Evolutionary conservation across 2,888 invertebrate species (phyloP).

Genomic region (Eupithecia vulgata): DNA sequence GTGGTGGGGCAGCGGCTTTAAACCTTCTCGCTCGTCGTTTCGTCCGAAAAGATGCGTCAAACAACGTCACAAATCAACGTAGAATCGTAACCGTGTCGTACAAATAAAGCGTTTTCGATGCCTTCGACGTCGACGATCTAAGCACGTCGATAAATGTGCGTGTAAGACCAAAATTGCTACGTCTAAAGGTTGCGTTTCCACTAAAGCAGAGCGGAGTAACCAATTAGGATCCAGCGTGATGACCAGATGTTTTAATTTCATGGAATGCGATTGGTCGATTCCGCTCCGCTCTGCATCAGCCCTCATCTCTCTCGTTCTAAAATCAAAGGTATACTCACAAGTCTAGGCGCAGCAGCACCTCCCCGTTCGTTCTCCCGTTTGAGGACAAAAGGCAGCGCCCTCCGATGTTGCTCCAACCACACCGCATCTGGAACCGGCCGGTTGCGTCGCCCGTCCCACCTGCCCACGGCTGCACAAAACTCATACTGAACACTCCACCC

Average conservation of each 20-base stretch:
- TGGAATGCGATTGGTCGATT: not conserved
- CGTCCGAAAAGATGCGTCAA: too few relatives aligned
- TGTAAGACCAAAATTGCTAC: not conserved
- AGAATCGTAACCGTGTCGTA: not conserved
- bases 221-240: not conserved
- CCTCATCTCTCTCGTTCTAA: not conserved
- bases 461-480: conserved; percentile 55
- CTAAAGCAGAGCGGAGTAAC: not conserved
- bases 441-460: conserved; percentile 77
- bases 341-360: conserved; percentile 66
- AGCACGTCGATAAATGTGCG: not conserved
- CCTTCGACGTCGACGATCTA: not conserved
- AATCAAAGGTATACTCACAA: conserved; percentile 61
- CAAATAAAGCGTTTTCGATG: not conserved
- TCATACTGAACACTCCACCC: not conserved
- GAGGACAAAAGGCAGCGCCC: conserved; percentile 79
- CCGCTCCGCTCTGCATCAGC: not conserved
- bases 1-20: too few relatives aligned
- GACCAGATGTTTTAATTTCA: not conserved
- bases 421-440: conserved; percentile 80
- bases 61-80: too few relatives aligned
- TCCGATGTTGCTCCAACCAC: conserved; percentile 79
- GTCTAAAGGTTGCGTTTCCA: not conserved
- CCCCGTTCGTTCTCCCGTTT: conserved; percentile 78
- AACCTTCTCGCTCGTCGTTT: too few relatives aligned